Conservation (phyloP, 2,113 vertebrate species). For the Manacus vitellinus region DNA sequence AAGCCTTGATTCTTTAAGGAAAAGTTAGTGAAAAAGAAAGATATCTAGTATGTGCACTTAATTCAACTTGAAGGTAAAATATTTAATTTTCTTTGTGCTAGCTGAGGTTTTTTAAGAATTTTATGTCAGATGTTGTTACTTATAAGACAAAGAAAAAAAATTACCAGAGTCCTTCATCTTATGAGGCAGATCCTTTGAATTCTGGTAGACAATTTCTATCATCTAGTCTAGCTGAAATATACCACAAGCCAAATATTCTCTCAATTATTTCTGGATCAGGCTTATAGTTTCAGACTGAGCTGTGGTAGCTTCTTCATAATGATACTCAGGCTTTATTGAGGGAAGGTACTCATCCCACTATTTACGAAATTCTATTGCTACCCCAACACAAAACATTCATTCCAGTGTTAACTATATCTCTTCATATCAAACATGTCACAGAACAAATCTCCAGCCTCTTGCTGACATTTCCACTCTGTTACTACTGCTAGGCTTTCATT, state of each 20-base stretch:
- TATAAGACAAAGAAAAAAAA: background rate
- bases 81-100: background rate
- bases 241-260: background rate
- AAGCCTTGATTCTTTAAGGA: background rate
- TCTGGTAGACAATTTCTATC: background rate
- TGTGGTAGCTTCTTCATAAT: background rate
- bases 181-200: background rate
- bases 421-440: background rate
- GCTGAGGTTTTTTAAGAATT: background rate
- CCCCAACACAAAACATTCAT: background rate
- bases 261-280: background rate
- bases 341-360: background rate
- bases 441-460: background rate
- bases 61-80: background rate
- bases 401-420: background rate
- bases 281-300: background rate
- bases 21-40: background rate
- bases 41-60: background rate
- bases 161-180: background rate
- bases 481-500: background rate
- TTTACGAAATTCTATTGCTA: background rate
- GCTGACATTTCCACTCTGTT: background rate
- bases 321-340: background rate
- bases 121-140: background rate
- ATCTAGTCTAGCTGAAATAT: background rate